Conservation (phyloP, 2,113 vertebrate genomes). For the Stigmatopora argus region DNA sequence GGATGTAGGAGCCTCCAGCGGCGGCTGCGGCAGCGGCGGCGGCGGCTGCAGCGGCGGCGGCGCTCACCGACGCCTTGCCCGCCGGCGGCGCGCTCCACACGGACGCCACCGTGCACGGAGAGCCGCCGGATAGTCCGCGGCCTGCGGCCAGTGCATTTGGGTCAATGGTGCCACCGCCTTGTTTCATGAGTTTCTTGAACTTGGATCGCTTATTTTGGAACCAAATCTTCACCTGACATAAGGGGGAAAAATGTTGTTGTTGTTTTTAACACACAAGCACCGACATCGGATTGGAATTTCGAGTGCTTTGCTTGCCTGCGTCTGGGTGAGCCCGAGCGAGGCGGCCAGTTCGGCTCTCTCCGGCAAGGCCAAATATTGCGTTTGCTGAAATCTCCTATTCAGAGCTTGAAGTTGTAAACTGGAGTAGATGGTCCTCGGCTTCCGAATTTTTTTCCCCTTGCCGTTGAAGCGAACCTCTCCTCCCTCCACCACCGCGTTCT, state of each 20-base stretch:
- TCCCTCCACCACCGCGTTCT: constrained; percentile 97
- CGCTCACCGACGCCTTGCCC: constrained; percentile 83
- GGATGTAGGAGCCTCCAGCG: constrained; percentile 84
- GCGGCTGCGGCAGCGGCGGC: constrained; percentile 74
- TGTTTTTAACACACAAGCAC: not conserved
- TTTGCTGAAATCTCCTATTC: constrained; percentile 97
- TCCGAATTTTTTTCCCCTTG: constrained; percentile 98
- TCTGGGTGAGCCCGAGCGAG: constrained; percentile 96
- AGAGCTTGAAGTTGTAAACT: constrained; percentile 97
- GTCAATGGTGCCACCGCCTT: constrained; percentile 87
- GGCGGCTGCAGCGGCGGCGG: constrained; percentile 76
- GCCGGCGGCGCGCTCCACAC: constrained; percentile 89
- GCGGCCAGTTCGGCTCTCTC: constrained; percentile 97
- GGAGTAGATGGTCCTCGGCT: constrained; percentile 98
- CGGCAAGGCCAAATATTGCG: constrained; percentile 94
- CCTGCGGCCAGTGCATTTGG: constrained; percentile 82
- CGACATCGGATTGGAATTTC: not conserved
- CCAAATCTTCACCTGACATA: constrained; percentile 88
- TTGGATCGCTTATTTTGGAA: constrained; percentile 97
- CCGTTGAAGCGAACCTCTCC: constrained; percentile 98
- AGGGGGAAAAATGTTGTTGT: not conserved
- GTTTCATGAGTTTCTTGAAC: constrained; percentile 94
- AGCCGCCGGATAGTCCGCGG: constrained; percentile 83
- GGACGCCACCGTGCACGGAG: constrained; percentile 80
- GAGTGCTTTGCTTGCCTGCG: constrained; percentile 79